These are phyloP conservation scores for Drosophila lacicola DNA, from an alignment of 2,888 invertebrate genomes.

Conservation along the genomic window DNA sequence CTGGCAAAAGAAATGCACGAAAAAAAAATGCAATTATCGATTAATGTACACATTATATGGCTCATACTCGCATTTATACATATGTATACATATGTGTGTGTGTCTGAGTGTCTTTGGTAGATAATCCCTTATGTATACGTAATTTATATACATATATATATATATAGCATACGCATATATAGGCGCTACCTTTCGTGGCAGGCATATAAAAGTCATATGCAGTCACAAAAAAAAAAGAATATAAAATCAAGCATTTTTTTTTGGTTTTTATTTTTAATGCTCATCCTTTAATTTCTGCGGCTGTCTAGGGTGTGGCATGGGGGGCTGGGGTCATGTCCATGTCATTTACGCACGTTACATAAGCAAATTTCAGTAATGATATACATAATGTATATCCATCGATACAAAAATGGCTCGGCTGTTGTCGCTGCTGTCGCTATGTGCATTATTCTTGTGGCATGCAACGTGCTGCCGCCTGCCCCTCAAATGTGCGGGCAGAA, in stretches of 20 bases:
- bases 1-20: slow-evolving; percentile 72
- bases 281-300: slow-evolving; percentile 66
- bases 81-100: slow-evolving; percentile 4
- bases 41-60: slow-evolving; percentile 79
- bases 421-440: slow-evolving; percentile 39
- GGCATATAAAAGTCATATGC: slow-evolving; percentile 51
- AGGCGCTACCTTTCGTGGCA: slow-evolving; percentile 47
- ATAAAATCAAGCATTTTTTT: slow-evolving; percentile 12
- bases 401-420: slow-evolving; percentile 55
- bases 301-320: not conserved
- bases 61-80: slow-evolving; percentile 45
- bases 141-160: slow-evolving; percentile 38
- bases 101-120: slow-evolving; percentile 52
- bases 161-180: slow-evolving; percentile 31
- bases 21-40: slow-evolving; percentile 80
- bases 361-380: slow-evolving; percentile 74
- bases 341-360: slow-evolving; percentile 69
- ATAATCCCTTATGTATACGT: slow-evolving; percentile 71
- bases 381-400: slow-evolving; percentile 56
- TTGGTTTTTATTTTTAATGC: slow-evolving; percentile 45
- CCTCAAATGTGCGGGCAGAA: slow-evolving; percentile 14
- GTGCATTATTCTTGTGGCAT: slow-evolving; percentile 64
- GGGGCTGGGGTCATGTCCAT: slow-evolving; percentile 1
- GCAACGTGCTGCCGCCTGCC: slow-evolving; percentile 37
- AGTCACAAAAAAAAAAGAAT: slow-evolving; percentile 33